phyloP scores from a whole-genome alignment of 2,113 vertebrate species.

The Dascyllus trimaculatus region DNA sequence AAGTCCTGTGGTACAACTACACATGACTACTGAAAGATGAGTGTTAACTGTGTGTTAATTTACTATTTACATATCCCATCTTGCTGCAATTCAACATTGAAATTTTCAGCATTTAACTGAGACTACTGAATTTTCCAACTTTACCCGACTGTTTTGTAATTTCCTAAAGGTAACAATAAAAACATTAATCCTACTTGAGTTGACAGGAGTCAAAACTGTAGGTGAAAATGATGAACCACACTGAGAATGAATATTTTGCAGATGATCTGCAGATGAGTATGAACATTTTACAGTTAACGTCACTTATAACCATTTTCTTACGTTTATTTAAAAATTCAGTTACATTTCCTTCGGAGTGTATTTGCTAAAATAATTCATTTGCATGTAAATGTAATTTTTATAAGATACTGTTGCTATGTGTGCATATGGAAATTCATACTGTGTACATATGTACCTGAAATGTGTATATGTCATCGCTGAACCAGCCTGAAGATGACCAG shows the following conservation, averaged over 20 bases:
- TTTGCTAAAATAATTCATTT: not conserved
- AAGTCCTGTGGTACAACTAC: too few species aligned
- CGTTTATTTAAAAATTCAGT: not conserved
- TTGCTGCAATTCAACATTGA: too few species aligned
- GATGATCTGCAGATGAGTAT: not conserved
- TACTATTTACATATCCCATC: too few species aligned
- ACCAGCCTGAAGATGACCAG: slow-evolving; percentile 35
- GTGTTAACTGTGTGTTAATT: too few species aligned
- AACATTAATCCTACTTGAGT: too few species aligned
- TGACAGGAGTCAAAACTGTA: not conserved
- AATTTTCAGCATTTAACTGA: too few species aligned
- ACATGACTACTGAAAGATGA: too few species aligned
- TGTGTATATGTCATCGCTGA: slow-evolving; percentile 4
- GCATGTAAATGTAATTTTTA: not conserved
- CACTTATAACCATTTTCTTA: too few species aligned
- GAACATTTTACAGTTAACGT: not conserved
- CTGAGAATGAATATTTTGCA: too few species aligned
- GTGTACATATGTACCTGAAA: slow-evolving; percentile 11
- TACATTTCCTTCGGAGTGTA: not conserved
- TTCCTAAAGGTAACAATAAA: too few species aligned
- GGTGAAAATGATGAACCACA: not conserved
- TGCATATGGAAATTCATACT: not conserved
- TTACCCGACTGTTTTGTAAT: too few species aligned
- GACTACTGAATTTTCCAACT: too few species aligned
- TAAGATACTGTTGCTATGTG: not conserved